A percentile compares a stretch with the other conserved stretches of the same genome.
Evolutionary conservation across 2,797 vertebrate genomes (phyloP).

Genomic region (Molothrus aeneus): DNA sequence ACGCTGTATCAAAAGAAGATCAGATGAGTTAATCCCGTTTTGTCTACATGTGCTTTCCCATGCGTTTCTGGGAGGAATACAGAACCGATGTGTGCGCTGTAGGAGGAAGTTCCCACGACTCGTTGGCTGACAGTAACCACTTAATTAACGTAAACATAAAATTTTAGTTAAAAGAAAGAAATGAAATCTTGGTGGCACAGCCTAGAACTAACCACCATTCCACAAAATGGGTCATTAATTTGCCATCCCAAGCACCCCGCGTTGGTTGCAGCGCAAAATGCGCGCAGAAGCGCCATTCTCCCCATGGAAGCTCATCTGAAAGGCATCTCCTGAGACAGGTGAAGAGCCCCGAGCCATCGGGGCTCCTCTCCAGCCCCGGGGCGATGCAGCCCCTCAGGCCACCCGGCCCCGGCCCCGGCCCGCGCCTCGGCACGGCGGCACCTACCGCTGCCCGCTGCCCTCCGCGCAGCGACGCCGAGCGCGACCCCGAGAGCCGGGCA

Average conservation of each 20-base stretch:
- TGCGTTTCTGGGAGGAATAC: not conserved
- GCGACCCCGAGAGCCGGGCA: not conserved
- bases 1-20: not conserved
- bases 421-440: not conserved
- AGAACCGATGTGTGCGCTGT: not conserved
- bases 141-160: slow-evolving; percentile 39
- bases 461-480: not conserved
- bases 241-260: not conserved
- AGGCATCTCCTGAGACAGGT: not conserved
- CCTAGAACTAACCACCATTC: not conserved
- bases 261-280: rapidly evolving
- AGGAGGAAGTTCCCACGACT: not conserved
- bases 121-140: not conserved
- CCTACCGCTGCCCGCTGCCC: not conserved
- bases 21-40: not conserved
- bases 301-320: not conserved
- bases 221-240: not conserved
- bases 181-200: not conserved
- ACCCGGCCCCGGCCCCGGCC: not conserved
- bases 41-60: not conserved
- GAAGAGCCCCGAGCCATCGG: not conserved
- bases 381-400: not conserved
- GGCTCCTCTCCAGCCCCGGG: not conserved
- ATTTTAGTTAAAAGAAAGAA: not conserved
- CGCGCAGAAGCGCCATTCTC: not conserved